These are phyloP conservation scores for Idaea dimidiata DNA, from an alignment of 2,888 invertebrate species.

Conservation along the genomic window DNA sequence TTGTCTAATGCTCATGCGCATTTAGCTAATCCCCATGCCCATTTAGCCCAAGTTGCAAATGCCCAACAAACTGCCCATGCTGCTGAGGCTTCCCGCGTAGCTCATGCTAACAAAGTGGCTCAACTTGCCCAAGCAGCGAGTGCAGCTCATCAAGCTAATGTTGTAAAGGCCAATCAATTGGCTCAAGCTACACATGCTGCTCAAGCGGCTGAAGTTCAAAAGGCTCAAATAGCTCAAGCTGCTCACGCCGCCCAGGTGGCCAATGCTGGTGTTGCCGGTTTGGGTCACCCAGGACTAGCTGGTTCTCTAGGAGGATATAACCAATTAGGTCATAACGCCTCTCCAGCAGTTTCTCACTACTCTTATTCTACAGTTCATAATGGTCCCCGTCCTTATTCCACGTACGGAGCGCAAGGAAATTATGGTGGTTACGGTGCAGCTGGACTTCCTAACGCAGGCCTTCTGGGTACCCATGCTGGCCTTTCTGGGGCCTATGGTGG, in stretches of 20 bases:
- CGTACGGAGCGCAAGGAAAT: conserved; percentile 12
- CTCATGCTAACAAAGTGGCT: conserved; percentile 22
- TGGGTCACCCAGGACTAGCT: conserved; percentile 14
- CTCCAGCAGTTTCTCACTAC: conserved; percentile 28
- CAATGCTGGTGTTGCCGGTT: conserved; percentile 12
- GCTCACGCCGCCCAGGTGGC: conserved; percentile 7
- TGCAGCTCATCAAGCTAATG: conserved; percentile 17
- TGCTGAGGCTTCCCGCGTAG: conserved; percentile 23
- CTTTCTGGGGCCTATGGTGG: conserved; percentile 13
- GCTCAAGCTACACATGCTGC: conserved; percentile 15
- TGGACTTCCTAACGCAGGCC: conserved; percentile 15
- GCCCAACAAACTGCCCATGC: conserved; percentile 23
- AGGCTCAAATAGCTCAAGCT: conserved; percentile 18
- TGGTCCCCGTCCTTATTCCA: conserved; percentile 24
- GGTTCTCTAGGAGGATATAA: conserved; percentile 8
- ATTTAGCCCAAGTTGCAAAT: conserved; percentile 24
- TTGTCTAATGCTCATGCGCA: conserved; percentile 23
- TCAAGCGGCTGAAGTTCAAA: conserved; percentile 22
- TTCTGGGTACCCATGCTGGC: conserved; percentile 16
- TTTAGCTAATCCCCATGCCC: conserved; percentile 25
- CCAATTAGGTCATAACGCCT: conserved; percentile 12
- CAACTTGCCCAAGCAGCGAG: conserved; percentile 20
- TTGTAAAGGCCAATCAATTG: conserved; percentile 10
- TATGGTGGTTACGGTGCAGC: conserved; percentile 21
- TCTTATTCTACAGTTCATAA: conserved; percentile 29